Evolutionary conservation across 2,797 vertebrate genomes (phyloP).

Genomic region (Threskiornis aethiopicus): DNA sequence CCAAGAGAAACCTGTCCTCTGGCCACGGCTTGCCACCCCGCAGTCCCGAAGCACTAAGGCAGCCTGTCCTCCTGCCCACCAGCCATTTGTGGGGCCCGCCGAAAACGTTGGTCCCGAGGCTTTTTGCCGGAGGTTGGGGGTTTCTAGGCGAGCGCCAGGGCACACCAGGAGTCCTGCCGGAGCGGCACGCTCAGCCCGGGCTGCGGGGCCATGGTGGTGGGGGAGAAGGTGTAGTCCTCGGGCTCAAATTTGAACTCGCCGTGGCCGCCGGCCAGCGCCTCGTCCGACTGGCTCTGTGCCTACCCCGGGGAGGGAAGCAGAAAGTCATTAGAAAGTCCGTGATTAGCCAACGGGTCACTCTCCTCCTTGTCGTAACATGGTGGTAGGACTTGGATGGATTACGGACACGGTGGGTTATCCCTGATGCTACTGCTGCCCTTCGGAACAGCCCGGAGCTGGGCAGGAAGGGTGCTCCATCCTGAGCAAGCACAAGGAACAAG

Average conservation of each 20-base stretch:
- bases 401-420: background rate
- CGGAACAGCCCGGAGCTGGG: accelerated
- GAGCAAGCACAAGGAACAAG: background rate
- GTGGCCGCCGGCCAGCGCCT: slow-evolving; percentile 72
- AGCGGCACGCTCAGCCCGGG: slow-evolving; percentile 72
- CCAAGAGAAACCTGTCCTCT: background rate
- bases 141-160: slow-evolving; percentile 88
- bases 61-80: background rate
- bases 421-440: background rate
- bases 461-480: background rate
- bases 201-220: slow-evolving; percentile 79
- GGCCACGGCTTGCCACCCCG: accelerated
- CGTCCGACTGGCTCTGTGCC: slow-evolving; percentile 77
- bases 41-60: background rate
- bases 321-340: background rate
- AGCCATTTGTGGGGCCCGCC: background rate
- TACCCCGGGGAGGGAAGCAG: background rate
- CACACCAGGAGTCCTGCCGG: slow-evolving; percentile 88
- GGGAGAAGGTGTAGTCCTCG: slow-evolving; percentile 87
- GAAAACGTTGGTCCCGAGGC: background rate
- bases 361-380: accelerated
- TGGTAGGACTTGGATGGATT: background rate
- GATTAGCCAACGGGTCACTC: background rate
- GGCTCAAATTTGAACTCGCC: slow-evolving; percentile 89
- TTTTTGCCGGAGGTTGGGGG: background rate